Evolutionary conservation across 2,888 invertebrate genomes (phyloP).

Genomic region (Synergus itoensis): DNA sequence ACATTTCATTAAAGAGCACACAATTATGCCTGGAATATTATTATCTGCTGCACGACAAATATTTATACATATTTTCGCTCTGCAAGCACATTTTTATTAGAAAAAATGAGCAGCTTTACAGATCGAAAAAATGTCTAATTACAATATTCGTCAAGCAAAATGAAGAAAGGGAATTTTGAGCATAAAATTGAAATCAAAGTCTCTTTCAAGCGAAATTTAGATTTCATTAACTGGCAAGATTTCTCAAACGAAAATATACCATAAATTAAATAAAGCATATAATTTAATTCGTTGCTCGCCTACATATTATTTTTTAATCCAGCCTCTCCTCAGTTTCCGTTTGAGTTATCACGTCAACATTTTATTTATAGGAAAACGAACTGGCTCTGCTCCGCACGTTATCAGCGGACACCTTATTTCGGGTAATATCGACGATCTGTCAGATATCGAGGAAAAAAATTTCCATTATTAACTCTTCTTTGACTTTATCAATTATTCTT

Average conservation of each 20-base stretch:
- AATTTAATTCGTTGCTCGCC: background rate
- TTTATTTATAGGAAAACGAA: background rate
- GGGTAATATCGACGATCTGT: background rate
- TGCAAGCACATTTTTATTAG: too few relatives aligned
- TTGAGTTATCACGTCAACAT: conserved; percentile 1
- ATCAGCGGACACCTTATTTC: conserved; percentile 7
- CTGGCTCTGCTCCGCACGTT: conserved; percentile 1
- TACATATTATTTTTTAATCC: background rate
- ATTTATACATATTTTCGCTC: too few relatives aligned
- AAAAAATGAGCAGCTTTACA: too few relatives aligned
- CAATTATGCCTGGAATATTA: too few relatives aligned
- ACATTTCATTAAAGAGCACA: background rate
- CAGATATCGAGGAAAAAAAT: background rate
- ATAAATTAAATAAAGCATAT: background rate
- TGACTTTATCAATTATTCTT: background rate
- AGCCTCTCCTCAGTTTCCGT: background rate
- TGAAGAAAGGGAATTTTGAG: too few relatives aligned
- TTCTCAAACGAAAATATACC: background rate
- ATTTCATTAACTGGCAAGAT: background rate
- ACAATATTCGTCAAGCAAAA: too few relatives aligned
- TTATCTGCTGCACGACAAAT: too few relatives aligned
- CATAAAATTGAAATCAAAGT: too few relatives aligned
- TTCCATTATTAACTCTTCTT: background rate
- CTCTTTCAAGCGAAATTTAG: too few relatives aligned
- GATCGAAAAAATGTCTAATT: too few relatives aligned